Base-by-base conservation (phyloP, 2,888 invertebrate species). In the Lithosia quadra region DNA sequence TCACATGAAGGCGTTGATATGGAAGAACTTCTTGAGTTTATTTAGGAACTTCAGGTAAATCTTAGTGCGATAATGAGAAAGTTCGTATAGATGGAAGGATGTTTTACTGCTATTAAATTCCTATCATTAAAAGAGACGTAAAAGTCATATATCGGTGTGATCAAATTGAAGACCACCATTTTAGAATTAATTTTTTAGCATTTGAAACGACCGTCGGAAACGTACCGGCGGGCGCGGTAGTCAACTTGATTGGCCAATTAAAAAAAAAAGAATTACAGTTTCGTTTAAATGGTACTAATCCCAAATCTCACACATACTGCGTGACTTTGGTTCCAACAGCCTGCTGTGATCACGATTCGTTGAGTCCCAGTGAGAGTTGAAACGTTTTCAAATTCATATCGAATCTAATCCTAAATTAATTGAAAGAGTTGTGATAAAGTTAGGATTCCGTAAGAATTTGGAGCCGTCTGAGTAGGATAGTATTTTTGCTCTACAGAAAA, bases 21-120 rank as follows among this genome's bases (percentile, higher is more conserved):
- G 98, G 97, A 98, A 98, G 90, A 98, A 98, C 88, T 97, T 98
- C 84, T 94, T 98, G 65, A 97, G 98, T 96, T 96, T 98, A 95
- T 96, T 97, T 95, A 96, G 98, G 82, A 98, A 98, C 90, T 96
- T 97, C 74, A 97, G 97, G 97, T 97, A 88, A 93, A 95, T 58
- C 2, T 55, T 53, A 53, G 1, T 10, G 11, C n/a, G n/a, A n/a
- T n/a, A n/a, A n/a, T n/a, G n/a, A n/a, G n/a, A n/a, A n/a, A n/a
- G n/a, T n/a, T n/a, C n/a, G n/a, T n/a, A n/a, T n/a, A n/a, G n/a
- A n/a, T n/a, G n/a, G n/a, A n/a, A n/a, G n/a, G n/a, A n/a, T n/a
- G n/a, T n/a, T n/a, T n/a, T n/a, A n/a, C n/a, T n/a, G n/a, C 11
- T 39, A 39, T 39, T 39, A 39, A 43, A 18, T 43, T 7, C 5